These are phyloP conservation scores for Julus scandinavius DNA, from an alignment of 2,888 invertebrate genomes.

Conservation along the genomic window DNA sequence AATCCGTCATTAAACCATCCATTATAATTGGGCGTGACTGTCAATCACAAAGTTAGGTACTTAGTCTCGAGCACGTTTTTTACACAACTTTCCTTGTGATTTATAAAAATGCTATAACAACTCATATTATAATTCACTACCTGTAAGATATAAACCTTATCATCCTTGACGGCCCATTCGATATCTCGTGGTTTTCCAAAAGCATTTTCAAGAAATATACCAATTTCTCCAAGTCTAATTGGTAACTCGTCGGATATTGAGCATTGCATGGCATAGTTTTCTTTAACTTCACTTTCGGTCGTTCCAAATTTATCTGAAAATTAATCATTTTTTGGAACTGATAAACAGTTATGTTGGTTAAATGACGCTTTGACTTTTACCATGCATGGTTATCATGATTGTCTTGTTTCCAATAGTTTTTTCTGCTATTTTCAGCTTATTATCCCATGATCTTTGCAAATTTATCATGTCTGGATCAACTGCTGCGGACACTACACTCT, in stretches of 20 bases:
- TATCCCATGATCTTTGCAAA: constrained; percentile 69
- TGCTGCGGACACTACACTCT: constrained; percentile 83
- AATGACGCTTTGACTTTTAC: background rate
- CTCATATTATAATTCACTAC: no score
- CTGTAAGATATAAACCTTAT: constrained; percentile 43
- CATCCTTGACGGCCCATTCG: constrained; percentile 79
- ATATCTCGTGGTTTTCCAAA: constrained; percentile 80
- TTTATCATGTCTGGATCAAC: constrained; percentile 81
- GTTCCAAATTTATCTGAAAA: constrained; percentile 66
- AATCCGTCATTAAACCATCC: constrained; percentile 22
- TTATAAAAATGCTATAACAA: no score
- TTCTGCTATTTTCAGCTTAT: constrained; percentile 67
- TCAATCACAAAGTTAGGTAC: background rate
- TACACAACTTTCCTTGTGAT: no score
- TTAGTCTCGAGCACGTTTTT: background rate
- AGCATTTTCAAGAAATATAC: constrained; percentile 73
- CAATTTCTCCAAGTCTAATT: constrained; percentile 71
- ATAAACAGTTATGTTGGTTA: background rate
- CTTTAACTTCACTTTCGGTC: constrained; percentile 60
- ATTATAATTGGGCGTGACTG: constrained; percentile 20
- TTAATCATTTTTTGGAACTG: background rate
- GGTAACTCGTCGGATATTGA: constrained; percentile 72
- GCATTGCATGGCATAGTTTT: constrained; percentile 65
- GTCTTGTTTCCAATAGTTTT: constrained; percentile 28
- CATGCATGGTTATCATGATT: constrained; percentile 27